Evolutionary conservation across 2,797 vertebrate species (phyloP).

Genomic region (Muscicapa striata): DNA sequence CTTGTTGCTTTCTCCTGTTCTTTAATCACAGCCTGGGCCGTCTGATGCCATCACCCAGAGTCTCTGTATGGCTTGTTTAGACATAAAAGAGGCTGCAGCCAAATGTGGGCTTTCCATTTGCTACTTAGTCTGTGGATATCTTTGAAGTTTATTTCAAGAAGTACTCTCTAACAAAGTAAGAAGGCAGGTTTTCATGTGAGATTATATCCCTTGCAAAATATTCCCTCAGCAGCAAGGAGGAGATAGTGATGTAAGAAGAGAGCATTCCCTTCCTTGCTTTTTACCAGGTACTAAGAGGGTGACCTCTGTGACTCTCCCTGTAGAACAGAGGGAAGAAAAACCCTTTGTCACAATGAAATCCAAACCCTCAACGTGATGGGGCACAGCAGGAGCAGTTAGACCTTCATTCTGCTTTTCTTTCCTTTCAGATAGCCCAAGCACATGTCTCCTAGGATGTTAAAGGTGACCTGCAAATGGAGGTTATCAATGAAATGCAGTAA

Average conservation of each 20-base stretch:
- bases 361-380: conserved; percentile 32
- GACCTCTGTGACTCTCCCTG: conserved; percentile 42
- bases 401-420: conserved; percentile 33
- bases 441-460: conserved; percentile 23
- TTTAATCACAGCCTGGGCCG: conserved; percentile 48
- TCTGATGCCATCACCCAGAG: conserved; percentile 27
- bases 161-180: conserved; percentile 30
- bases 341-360: conserved; percentile 48
- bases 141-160: conserved; percentile 60
- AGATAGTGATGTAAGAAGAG: conserved; percentile 44
- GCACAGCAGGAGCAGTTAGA: conserved; percentile 15
- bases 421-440: conserved; percentile 31
- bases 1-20: conserved; percentile 40
- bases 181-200: conserved; percentile 39
- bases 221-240: neutral
- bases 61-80: conserved; percentile 21
- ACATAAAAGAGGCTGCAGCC: conserved; percentile 58
- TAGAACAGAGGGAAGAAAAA: conserved; percentile 53
- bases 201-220: conserved; percentile 57
- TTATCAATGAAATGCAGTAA: conserved; percentile 44
- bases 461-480: conserved; percentile 48
- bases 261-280: conserved; percentile 46
- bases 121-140: conserved; percentile 24
- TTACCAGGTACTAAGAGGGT: conserved; percentile 20
- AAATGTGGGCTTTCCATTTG: conserved; percentile 47